A percentile compares a stretch with the other conserved stretches of the same genome.
These are phyloP conservation scores for Dermochelys coriacea DNA, from an alignment of 2,797 vertebrate species.

Conservation along the genomic window DNA sequence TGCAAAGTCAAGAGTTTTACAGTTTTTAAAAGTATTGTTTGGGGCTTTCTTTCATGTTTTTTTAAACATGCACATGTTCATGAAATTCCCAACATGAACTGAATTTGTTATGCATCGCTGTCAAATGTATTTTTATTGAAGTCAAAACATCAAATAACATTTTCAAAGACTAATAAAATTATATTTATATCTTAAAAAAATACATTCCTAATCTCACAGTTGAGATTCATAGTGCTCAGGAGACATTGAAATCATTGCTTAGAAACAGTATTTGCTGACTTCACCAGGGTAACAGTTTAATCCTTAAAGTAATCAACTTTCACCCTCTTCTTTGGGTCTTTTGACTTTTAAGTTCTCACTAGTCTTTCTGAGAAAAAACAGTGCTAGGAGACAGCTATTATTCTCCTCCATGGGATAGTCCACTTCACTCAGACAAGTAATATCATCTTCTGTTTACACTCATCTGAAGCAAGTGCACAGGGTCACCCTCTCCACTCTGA, in stretches of 20 bases:
- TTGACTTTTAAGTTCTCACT: slow-evolving; percentile 79
- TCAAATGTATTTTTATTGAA: slow-evolving; percentile 55
- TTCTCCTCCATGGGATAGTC: slow-evolving; percentile 83
- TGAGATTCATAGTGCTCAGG: slow-evolving; percentile 80
- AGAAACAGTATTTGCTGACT: slow-evolving; percentile 84
- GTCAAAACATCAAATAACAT: slow-evolving; percentile 48
- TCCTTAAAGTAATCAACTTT: slow-evolving; percentile 85
- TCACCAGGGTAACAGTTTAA: slow-evolving; percentile 85
- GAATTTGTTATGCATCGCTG: neutral
- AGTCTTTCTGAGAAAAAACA: slow-evolving; percentile 77
- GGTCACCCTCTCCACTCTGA: slow-evolving; percentile 74
- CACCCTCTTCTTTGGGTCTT: slow-evolving; percentile 75
- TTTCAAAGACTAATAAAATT: slow-evolving; percentile 66
- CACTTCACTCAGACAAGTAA: slow-evolving; percentile 79
- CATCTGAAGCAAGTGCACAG: slow-evolving; percentile 76
- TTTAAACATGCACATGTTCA: slow-evolving; percentile 23
- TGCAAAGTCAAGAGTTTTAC: slow-evolving; percentile 7
- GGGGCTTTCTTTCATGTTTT: slow-evolving; percentile 23
- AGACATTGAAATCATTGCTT: slow-evolving; percentile 81
- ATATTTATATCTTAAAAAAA: slow-evolving; percentile 73
- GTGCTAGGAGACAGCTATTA: slow-evolving; percentile 82
- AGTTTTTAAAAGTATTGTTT: slow-evolving; percentile 1
- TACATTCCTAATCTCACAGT: slow-evolving; percentile 61
- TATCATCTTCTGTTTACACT: slow-evolving; percentile 83
- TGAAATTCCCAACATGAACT: neutral